Evolutionary conservation across 2,797 vertebrate species (phyloP), one percentile per base, ranked within the genome.

Genomic region (Myotis pilosus): DNA sequence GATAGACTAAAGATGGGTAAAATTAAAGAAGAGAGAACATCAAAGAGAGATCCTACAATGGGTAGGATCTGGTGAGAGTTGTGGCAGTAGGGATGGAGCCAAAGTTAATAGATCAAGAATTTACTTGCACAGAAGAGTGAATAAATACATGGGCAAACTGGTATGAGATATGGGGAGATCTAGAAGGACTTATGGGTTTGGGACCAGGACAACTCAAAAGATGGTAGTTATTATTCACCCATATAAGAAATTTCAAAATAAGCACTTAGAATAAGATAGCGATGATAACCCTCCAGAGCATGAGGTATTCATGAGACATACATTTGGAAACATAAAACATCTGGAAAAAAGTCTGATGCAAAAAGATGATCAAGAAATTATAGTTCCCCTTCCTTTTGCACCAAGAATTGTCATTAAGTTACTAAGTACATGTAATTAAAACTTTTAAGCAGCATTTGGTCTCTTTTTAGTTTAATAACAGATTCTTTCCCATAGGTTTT

Each of bases 281-380:
- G 10, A 47, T 51, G 33, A 66, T 91, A 85, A 92, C 25, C 53
- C n/a, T 88, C 38, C 44, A 78, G 53, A 88, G 72, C 62, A 88
- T 13, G 41, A 88, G n/a, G 13, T 53, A 30, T 76, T 89, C 60
- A 51, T 68, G 38, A 25, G 6, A 38, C 9, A 71, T 53, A 68
- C 82, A 90, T 53, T 89, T 88, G 66, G 64, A 93, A 89, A 88
- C 64, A 8, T 23, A 94, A 87, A 89, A 7, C 51, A 83, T 93
- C 57, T 83, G 9, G 30, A 17, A 91, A 76, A 87, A 23, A 84
- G 47, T 15, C 62, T 86, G 19, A 38, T 0, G 15, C 20, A 64
- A 83, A 55, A 41, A 86, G 10, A 89, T 15, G 11, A 30, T 79
- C 28, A 51, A n/a, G 62, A 89, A 69, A 79, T 30, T 91, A 2